phyloP scores from a whole-genome alignment of 1,140 invertebrate species.

The Papilio helenus region DNA sequence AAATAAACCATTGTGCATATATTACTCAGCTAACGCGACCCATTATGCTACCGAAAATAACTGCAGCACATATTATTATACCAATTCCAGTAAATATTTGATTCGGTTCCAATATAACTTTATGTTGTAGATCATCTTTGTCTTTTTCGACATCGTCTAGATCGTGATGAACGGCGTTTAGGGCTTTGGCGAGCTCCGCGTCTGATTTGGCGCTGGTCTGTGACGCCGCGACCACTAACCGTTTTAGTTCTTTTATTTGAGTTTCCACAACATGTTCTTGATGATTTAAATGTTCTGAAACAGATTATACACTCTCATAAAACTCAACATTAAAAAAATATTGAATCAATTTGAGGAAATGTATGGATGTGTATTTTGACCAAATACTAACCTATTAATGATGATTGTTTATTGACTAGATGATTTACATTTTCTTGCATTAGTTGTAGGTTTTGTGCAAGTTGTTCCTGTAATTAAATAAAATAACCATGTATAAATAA shows the following conservation, averaged over 20 bases:
- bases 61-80: conserved; percentile 64
- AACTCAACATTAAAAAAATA: neutral
- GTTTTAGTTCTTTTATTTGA: conserved; percentile 67
- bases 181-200: conserved; percentile 65
- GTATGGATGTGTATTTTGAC: neutral
- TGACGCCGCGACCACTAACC: conserved; percentile 60
- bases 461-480: conserved; percentile 67
- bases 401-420: conserved; percentile 70
- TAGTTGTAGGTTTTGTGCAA: conserved; percentile 63
- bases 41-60: conserved; percentile 68
- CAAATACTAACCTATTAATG: conserved; percentile 62
- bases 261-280: conserved; percentile 65
- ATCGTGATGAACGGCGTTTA: conserved; percentile 68
- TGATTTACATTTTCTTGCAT: conserved; percentile 74
- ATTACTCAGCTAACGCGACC: conserved; percentile 69
- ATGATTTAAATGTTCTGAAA: conserved; percentile 71
- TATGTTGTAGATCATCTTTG: conserved; percentile 46
- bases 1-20: neutral
- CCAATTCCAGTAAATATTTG: conserved; percentile 69
- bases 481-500: neutral
- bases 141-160: conserved; percentile 66
- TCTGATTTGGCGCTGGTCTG: conserved; percentile 71
- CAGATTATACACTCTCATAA: conserved; percentile 37
- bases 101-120: conserved; percentile 57
- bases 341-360: neutral